These are phyloP conservation scores for Pyrochroa serraticornis DNA, from an alignment of 2,888 invertebrate species.

Conservation along the genomic window DNA sequence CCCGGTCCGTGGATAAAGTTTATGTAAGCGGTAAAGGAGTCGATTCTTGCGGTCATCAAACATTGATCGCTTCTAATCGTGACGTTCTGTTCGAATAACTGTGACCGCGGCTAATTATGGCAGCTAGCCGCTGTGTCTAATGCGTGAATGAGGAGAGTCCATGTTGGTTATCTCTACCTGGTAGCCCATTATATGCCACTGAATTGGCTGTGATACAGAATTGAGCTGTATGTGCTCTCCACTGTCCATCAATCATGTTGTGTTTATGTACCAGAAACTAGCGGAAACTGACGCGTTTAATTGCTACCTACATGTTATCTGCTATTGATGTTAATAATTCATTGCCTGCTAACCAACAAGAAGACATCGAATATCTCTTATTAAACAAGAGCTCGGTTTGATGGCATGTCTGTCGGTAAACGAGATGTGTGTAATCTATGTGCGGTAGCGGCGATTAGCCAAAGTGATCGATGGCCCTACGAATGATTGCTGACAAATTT, in stretches of 20 bases:
- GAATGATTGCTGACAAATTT: too few relatives aligned
- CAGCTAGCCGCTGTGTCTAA: slow-evolving; percentile 20
- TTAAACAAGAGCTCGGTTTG: too few relatives aligned
- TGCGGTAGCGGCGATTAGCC: too few relatives aligned
- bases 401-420: too few relatives aligned
- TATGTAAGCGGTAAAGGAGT: too few relatives aligned
- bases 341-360: slow-evolving; percentile 9
- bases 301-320: slow-evolving; percentile 24
- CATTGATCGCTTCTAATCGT: slow-evolving; percentile 2
- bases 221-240: slow-evolving; percentile 29
- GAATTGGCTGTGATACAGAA: slow-evolving; percentile 33
- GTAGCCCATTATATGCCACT: slow-evolving; percentile 32
- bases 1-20: background rate
- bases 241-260: slow-evolving; percentile 39
- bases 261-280: slow-evolving; percentile 31
- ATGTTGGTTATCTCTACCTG: slow-evolving; percentile 27
- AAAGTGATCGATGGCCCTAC: too few relatives aligned
- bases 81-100: slow-evolving; percentile 5
- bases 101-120: slow-evolving; percentile 17
- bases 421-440: too few relatives aligned
- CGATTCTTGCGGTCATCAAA: too few relatives aligned
- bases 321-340: slow-evolving; percentile 28
- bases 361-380: slow-evolving; percentile 15
- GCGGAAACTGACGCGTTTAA: slow-evolving; percentile 26
- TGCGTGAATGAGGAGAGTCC: slow-evolving; percentile 14